Evolutionary conservation across 2,888 invertebrate species (phyloP), one percentile per base, ranked within the genome.

Genomic region (Erebia aethiops): DNA sequence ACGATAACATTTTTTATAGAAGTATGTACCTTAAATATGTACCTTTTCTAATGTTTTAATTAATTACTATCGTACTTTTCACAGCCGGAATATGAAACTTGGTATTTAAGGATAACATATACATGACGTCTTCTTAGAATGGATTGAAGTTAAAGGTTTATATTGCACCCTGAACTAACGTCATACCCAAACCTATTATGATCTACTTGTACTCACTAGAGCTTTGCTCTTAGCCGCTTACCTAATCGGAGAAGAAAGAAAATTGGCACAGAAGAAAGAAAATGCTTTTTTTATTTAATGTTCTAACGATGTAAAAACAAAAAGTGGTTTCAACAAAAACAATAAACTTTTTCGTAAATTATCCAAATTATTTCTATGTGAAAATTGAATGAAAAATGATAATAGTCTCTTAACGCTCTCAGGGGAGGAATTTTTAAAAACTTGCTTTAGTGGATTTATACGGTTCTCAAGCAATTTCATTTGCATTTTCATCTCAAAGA

Each of bases 401-500:
- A 26, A 58, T 58, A 56, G 11, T 56, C 56, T 56, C 21, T 13
- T 21, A 58, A 35, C 10, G 43, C 60, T 41, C 35, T 41, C n/a
- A 10, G 60, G n/a, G 13, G 41, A 61, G 61, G 16, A 18, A 43
- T 46, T 46, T 43, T 43, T 35, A 58, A 58, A 60, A 61, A 61
- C 61, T 43, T 60, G 60, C 43, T 61, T 61, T 18, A 43, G 61
- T 61, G 18, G 61, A 61, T 43, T 43, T 61, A 46, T 61, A 43
- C 61, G 43, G 18, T 43, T 61, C 16, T 60, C 61, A 18, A 43
- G 61, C 43, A 43, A 61, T 61, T 46, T 61, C 61, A 61, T 61
- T 61, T 61, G 61, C 61, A 61, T 61, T 46, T 61, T 61, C 61
- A 46, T 61, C 61, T 61, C 61, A 61, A 61, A 61, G 61, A 61